A percentile compares a stretch with the other conserved stretches of the same genome.
phyloP scores from a whole-genome alignment of 2,113 vertebrate genomes.

The Semnornis frantzii region DNA sequence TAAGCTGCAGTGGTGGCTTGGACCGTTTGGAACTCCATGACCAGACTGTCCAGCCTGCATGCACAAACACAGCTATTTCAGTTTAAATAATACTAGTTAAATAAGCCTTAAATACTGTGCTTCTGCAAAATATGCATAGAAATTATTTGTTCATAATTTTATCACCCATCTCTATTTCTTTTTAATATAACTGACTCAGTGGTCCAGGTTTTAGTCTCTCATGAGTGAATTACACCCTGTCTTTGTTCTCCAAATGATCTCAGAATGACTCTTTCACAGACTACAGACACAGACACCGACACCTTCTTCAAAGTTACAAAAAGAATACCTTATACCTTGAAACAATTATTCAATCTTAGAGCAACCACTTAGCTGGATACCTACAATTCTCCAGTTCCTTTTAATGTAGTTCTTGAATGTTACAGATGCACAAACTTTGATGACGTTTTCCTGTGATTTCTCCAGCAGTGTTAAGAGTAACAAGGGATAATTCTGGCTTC shows the following conservation, averaged over 20 bases:
- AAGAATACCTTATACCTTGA: neutral
- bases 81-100: neutral
- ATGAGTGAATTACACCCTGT: neutral
- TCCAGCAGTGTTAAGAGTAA: slow-evolving; percentile 92
- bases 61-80: neutral
- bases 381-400: slow-evolving; percentile 98
- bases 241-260: neutral
- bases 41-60: neutral
- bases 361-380: slow-evolving; percentile 63
- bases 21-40: neutral
- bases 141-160: neutral
- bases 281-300: neutral
- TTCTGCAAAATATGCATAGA: neutral
- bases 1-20: neutral
- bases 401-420: slow-evolving; percentile 99
- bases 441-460: slow-evolving; percentile 95
- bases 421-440: slow-evolving; percentile 95
- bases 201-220: neutral
- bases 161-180: neutral
- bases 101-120: neutral
- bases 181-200: neutral
- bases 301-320: neutral
- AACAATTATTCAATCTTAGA: neutral
- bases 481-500: slow-evolving; percentile 93
- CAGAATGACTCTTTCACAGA: neutral